Conservation (phyloP, 2,888 invertebrate genomes). For the Sarcophaga variegata region DNA sequence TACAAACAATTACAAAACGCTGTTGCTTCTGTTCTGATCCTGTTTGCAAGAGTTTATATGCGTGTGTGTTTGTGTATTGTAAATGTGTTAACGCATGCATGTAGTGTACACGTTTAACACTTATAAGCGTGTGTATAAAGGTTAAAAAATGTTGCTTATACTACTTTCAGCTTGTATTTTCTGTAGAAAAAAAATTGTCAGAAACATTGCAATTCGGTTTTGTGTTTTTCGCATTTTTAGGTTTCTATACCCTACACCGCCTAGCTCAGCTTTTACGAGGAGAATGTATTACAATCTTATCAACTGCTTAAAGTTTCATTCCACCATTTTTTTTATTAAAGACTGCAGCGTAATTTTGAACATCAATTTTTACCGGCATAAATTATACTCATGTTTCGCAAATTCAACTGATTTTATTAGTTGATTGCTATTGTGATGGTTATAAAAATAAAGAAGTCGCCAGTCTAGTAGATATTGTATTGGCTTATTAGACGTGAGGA, state of each 20-base stretch:
- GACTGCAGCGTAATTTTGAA: no score
- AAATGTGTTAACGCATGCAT: not conserved
- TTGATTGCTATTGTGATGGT: no score
- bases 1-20: not conserved
- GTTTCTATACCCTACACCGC: not conserved
- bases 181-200: not conserved
- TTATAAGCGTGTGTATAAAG: constrained; percentile 2
- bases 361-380: no score
- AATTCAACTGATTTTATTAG: no score
- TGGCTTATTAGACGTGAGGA: no score
- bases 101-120: not conserved
- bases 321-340: no score
- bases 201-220: not conserved
- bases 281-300: no score
- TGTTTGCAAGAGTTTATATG: not conserved
- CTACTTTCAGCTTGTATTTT: constrained; percentile 16
- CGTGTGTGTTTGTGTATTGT: not conserved
- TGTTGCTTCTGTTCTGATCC: not conserved
- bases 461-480: no score
- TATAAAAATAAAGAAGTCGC: no score
- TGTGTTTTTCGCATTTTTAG: not conserved
- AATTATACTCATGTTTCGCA: no score
- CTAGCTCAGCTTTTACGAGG: no score
- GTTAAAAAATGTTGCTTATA: constrained; percentile 31
- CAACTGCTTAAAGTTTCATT: no score